phyloP scores from a whole-genome alignment of 2,888 invertebrate genomes.

The Trissolcus japonicus region DNA sequence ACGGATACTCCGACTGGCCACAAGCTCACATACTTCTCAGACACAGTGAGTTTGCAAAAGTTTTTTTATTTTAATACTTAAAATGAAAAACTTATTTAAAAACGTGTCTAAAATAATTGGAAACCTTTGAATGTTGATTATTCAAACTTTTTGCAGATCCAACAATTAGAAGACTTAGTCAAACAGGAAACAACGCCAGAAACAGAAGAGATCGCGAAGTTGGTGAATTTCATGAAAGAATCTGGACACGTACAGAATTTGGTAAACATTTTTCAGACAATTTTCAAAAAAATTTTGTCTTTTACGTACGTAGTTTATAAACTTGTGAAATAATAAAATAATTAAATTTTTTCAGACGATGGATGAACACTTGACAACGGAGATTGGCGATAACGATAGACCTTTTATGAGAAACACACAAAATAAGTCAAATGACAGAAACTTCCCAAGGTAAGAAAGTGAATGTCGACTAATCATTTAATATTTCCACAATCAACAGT shows the following conservation, averaged over 20 bases:
- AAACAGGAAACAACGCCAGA: slow-evolving; percentile 78
- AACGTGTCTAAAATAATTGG: no score
- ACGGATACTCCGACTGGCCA: slow-evolving; percentile 78
- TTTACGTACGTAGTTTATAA: neutral
- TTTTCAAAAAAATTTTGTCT: neutral
- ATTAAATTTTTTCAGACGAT: neutral
- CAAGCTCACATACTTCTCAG: slow-evolving; percentile 81
- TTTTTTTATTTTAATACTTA: no score
- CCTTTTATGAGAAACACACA: neutral
- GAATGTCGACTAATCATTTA: no score
- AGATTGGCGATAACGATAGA: neutral
- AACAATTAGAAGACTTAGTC: slow-evolving; percentile 77
- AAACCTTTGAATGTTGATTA: no score
- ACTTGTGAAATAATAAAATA: neutral
- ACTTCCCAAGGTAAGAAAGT: no score
- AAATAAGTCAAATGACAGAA: no score
- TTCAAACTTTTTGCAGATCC: slow-evolving; percentile 70
- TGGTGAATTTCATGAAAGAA: slow-evolving; percentile 63
- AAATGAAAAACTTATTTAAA: no score
- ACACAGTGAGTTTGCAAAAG: slow-evolving; percentile 78
- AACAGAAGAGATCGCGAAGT: slow-evolving; percentile 78
- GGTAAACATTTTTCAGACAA: neutral
- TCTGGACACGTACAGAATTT: neutral
- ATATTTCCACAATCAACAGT: no score
- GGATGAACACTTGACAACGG: neutral